Evolutionary conservation across 2,888 invertebrate genomes (phyloP), one percentile per base, ranked within the genome.

Genomic region (Drosophila neotestacea): DNA sequence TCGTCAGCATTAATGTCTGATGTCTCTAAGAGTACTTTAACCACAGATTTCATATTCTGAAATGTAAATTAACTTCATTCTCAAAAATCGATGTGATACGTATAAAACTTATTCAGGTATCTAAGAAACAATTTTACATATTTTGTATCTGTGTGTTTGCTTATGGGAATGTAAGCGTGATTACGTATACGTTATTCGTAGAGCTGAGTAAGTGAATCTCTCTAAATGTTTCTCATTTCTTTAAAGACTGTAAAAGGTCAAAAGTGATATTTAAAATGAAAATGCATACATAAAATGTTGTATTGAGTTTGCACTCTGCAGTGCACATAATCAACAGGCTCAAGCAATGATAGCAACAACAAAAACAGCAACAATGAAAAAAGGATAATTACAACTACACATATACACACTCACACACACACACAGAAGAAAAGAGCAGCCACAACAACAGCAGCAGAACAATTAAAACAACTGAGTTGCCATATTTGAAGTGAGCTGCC

Each of bases 401-500:
- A 48, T 16, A 16, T 16, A 16, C 16, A 16, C 44, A 58, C 22
- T 46, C 30, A 59, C 27, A 77, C 38, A 68, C n/a, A 50, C 42
- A 55, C 38, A 47, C 48, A 50, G 9, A 36, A 2, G 16, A 64
- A 70, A 77, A 73, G 62, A 70, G 69, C 76, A 86, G 85, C 74
- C 85, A 58, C 84, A 74, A 65, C 54, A 63, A 56, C 81, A 77
- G 69, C 63, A 69, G 61, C 22, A 70, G 62, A 84, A 76, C 88
- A 84, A 84, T 84, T 84, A 84, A 84, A 84, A 79, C 76, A 84
- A 84, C 89, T 66, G 85, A 84, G 84, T 84, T 84, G 88, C 84
- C 85, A 84, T 87, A 87, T 84, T 84, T 84, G 89, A 87, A 86
- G 85, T 81, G 87, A 88, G 75, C 71, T 59, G 65, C 72, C 75